phyloP scores from a whole-genome alignment of 2,797 vertebrate species.

The Microctenopoma stevenorrisi region DNA sequence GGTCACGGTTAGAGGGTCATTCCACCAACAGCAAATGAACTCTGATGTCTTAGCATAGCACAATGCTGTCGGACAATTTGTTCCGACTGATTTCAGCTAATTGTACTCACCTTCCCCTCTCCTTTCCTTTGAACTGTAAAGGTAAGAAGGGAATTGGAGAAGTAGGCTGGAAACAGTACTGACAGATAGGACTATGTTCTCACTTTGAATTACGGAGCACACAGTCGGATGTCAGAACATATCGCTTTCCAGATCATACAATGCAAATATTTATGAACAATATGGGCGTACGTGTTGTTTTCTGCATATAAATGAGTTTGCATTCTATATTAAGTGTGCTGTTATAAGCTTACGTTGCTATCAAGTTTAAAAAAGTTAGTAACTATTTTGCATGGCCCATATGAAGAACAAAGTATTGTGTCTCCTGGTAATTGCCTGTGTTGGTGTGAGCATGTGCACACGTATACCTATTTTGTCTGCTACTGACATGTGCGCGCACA shows the following conservation, averaged over 20 bases:
- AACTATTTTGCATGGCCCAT: neutral
- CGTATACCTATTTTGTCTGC: slow-evolving; percentile 11
- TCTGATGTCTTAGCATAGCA: slow-evolving; percentile 60
- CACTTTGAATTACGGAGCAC: slow-evolving; percentile 80
- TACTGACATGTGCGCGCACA: slow-evolving; percentile 15
- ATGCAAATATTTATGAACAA: slow-evolving; percentile 70
- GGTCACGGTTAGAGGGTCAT: slow-evolving; percentile 66
- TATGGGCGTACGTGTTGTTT: slow-evolving; percentile 59
- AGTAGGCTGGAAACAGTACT: slow-evolving; percentile 73
- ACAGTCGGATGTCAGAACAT: slow-evolving; percentile 68
- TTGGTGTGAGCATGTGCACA: neutral
- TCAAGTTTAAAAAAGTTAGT: slow-evolving; percentile 19
- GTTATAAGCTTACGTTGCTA: slow-evolving; percentile 23
- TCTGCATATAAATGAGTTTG: slow-evolving; percentile 62
- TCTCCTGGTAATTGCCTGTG: slow-evolving; percentile 2
- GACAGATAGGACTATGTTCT: slow-evolving; percentile 77
- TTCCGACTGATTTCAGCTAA: slow-evolving; percentile 82
- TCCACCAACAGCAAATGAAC: slow-evolving; percentile 63
- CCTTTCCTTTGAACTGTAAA: slow-evolving; percentile 82
- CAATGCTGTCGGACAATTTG: slow-evolving; percentile 79
- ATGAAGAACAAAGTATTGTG: slow-evolving; percentile 3
- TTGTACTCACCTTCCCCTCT: slow-evolving; percentile 81
- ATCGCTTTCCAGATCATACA: slow-evolving; percentile 68
- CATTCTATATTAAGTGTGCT: slow-evolving; percentile 34
- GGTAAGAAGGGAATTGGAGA: slow-evolving; percentile 66